Evolutionary conservation across 2,888 invertebrate genomes (phyloP), one percentile per base, ranked within the genome.

Genomic region (Cenopis cana): DNA sequence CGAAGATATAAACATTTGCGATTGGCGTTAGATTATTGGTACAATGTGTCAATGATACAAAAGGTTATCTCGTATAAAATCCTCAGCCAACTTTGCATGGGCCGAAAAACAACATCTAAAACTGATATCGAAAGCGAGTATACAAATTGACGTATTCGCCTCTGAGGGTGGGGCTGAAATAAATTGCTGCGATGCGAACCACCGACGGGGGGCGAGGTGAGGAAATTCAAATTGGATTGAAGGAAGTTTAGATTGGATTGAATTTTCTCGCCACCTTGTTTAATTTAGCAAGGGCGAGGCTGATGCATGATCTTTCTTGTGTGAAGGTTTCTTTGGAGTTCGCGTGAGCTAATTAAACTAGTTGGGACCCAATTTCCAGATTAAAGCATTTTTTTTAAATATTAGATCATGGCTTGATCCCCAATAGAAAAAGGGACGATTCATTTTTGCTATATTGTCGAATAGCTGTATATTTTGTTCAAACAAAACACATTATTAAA

Each of bases 201-300:
- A 76, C 74, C 72, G 79, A 67, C 68, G 68, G 67, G 24, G 77
- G 75, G 76, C 60, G 68, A 78, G 79, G 80, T 76, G 80, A 84
- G 89, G 86, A 87, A 87, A 91, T 90, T 90, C 89, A 90, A 91
- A 92, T 91, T 91, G 90, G 90, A 91, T 91, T 89, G 89, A 89
- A 90, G 88, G 87, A 90, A 92, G 87, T 92, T 91, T 89, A 89
- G 90, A 91, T 91, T 91, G 87, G 88, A 91, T 91, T 89, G 90
- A 91, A 91, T 91, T 90, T 89, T 87, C 88, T 81, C 85, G 84
- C 86, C 89, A 90, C 89, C 91, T 91, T 91, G 91, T 90, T 90
- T 90, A 90, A 92, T 90, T 90, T 90, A 83, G 85, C 83, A 85
- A 85, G 85, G 86, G 85, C 81, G 82, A 73, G 74, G 65, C 80